Conservation (phyloP, 2,797 vertebrate species). For the Neosilurus mollespiculum region DNA sequence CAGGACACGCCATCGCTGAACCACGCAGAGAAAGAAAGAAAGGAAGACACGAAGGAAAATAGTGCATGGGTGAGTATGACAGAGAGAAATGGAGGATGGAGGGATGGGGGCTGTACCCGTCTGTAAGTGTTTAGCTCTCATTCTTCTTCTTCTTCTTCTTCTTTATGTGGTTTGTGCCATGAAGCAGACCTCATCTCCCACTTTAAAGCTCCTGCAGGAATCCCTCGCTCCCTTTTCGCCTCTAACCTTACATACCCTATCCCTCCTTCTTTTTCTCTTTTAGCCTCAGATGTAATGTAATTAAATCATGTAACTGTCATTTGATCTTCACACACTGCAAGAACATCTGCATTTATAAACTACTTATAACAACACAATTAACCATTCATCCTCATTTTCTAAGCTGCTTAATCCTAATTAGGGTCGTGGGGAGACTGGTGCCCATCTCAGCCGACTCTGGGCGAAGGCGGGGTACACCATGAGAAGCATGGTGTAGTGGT, state of each 20-base stretch:
- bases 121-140: constrained; percentile 32
- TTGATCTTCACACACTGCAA: constrained; percentile 7
- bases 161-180: constrained; percentile 44
- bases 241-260: constrained; percentile 6
- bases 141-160: constrained; percentile 38
- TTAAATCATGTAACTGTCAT: neutral
- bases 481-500: too few relatives aligned
- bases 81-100: neutral
- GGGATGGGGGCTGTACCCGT: constrained; percentile 16
- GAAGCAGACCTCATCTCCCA: constrained; percentile 34
- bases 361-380: too few relatives aligned
- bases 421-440: too few relatives aligned
- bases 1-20: neutral
- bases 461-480: too few relatives aligned
- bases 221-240: neutral
- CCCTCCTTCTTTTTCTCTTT: neutral
- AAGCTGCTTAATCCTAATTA: too few relatives aligned
- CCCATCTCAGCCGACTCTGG: too few relatives aligned
- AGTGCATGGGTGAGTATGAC: neutral
- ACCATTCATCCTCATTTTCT: too few relatives aligned
- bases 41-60: neutral
- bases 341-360: too few relatives aligned
- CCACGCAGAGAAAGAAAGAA: neutral
- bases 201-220: constrained; percentile 18
- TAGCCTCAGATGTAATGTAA: neutral